Evolutionary conservation across 2,797 vertebrate species (phyloP).

Genomic region (Notolepis coatsorum): DNA sequence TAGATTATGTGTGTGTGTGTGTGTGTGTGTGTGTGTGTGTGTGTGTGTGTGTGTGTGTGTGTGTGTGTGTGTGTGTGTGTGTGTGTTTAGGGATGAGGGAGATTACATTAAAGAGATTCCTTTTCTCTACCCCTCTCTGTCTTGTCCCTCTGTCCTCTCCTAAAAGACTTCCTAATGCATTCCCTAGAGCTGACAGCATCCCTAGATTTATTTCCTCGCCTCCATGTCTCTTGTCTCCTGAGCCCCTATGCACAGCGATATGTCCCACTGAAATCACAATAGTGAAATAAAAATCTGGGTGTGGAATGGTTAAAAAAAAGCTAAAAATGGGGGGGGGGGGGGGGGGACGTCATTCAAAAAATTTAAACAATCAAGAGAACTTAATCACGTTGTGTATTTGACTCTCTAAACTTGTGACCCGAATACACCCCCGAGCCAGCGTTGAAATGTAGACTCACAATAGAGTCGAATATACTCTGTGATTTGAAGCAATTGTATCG

Average conservation of each 20-base stretch:
- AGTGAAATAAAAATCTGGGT: too few species aligned
- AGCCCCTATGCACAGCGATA: background rate
- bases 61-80: background rate
- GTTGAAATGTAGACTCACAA: too few species aligned
- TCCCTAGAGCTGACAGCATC: conserved; percentile 38
- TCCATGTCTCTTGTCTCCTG: conserved; percentile 10
- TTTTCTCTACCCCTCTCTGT: background rate
- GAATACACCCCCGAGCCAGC: too few species aligned
- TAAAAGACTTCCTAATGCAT: conserved; percentile 32
- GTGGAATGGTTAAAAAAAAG: conserved; percentile 8
- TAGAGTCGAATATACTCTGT: too few species aligned
- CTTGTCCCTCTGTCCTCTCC: conserved; percentile 15
- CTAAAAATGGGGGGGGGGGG: too few species aligned
- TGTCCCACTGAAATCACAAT: conserved; percentile 16
- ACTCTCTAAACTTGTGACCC: too few species aligned
- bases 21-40: conserved; percentile 11
- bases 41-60: conserved; percentile 1
- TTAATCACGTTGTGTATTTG: conserved; percentile 43
- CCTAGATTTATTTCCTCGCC: conserved; percentile 28
- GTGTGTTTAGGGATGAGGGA: background rate
- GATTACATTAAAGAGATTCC: conserved; percentile 9
- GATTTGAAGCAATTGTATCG: too few species aligned
- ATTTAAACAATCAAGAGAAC: conserved; percentile 34
- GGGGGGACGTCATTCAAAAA: too few species aligned
- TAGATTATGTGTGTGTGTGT: conserved; percentile 34